phyloP scores from a whole-genome alignment of 2,797 vertebrate genomes.

The Lemur catta region DNA sequence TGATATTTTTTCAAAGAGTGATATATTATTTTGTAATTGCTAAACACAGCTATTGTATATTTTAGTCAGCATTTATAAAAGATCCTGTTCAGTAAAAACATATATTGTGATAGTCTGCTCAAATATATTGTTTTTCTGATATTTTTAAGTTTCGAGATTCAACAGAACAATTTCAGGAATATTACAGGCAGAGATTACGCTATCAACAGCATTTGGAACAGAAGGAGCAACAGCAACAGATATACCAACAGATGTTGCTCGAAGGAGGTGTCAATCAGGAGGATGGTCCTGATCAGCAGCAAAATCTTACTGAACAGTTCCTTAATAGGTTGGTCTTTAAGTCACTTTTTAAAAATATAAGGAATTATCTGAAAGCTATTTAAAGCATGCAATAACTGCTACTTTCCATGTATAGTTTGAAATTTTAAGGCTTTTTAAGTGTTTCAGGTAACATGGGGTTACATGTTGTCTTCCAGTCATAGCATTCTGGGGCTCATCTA shows the following conservation, averaged over 20 bases:
- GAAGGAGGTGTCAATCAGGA: conserved; percentile 97
- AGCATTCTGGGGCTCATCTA: background rate
- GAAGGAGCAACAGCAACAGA: conserved; percentile 95
- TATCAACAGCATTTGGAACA: conserved; percentile 98
- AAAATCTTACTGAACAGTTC: conserved; percentile 97
- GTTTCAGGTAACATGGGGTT: conserved; percentile 14
- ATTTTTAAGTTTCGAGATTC: conserved; percentile 92
- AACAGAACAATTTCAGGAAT: conserved; percentile 96
- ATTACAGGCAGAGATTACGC: conserved; percentile 93
- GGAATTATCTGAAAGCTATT: conserved; percentile 33
- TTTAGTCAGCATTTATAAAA: conserved; percentile 28
- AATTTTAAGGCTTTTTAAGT: conserved; percentile 20
- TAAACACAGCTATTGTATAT: conserved; percentile 5
- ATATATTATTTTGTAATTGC: conserved; percentile 41
- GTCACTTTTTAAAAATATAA: conserved; percentile 28
- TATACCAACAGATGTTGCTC: conserved; percentile 97
- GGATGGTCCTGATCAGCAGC: conserved; percentile 89
- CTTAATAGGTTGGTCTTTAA: conserved; percentile 90
- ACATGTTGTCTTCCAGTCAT: background rate
- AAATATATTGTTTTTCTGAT: conserved; percentile 49
- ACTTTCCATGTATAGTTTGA: background rate
- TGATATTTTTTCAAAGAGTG: conserved; percentile 22
- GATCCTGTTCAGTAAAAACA: background rate
- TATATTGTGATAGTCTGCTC: conserved; percentile 1
- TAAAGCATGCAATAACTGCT: background rate